Base-by-base conservation (phyloP, 2,113 vertebrate genomes). In the Propithecus coquereli region DNA sequence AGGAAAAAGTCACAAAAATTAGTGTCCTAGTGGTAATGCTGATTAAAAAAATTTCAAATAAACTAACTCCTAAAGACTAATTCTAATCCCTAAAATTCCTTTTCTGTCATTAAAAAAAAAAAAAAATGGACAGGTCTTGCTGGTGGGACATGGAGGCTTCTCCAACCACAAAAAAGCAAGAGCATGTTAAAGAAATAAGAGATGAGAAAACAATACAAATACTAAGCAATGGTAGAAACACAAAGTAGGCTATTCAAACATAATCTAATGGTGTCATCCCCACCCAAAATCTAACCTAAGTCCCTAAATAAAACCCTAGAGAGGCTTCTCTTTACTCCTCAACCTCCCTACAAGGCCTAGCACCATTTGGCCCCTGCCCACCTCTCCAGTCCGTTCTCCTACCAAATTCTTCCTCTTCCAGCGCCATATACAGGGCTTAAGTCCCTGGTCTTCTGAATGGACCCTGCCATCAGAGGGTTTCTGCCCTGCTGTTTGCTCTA, bases 221-320 rank as follows among this genome's bases (percentile, higher is more conserved):
- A 77, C n/a, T 50, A 61, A 84, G 25, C 25, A 34, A 59, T 0
- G 8, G 71, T 0, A 68, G 40, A 65, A 77, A 68, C 11, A 94
- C 91, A 95, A 85, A 95, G 81, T 80, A 71, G 14, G 37, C 85
- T 85, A 81, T 74, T 83, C 50, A 97, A 63, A 68, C 80, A 79
- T 10, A 63, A 57, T 22, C 54, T 63, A 34, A 83, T 1, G 32
- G 61, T 23, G 86, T 57, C 95, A 73, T 57, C 66, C 37, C 43
- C 40, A 86, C n/a, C 11, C 2, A 0, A 66, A 73, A 32, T 43
- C 34, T 57, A 79, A 73, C 34, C 73, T 17, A 52, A 23, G 1
- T 45, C 45, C 30, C 22, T 45, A 71, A 59, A 11, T 80, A 81
- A 93, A 92, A 88, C 40, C 27, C 13, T 8, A 68, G 3, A 74